Conservation (phyloP, 2,888 invertebrate species). For the Lagria hirta region DNA sequence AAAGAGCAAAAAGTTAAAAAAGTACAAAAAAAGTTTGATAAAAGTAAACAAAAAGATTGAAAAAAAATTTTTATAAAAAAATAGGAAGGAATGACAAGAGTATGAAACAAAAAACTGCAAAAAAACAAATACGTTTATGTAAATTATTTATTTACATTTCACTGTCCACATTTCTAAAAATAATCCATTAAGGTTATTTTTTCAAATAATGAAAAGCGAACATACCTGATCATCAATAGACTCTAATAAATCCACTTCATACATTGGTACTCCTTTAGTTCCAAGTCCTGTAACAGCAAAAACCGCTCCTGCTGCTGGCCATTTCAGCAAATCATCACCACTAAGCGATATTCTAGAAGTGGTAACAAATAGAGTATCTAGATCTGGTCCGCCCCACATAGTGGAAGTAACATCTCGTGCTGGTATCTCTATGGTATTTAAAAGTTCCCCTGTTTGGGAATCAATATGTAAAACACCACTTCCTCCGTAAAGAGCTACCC, state of each 20-base stretch:
- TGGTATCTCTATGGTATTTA: conserved; percentile 54
- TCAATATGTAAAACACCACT: conserved; percentile 62
- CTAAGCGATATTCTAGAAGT: conserved; percentile 46
- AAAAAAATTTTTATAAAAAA: no score
- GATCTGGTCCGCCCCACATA: conserved; percentile 61
- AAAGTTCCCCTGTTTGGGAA: conserved; percentile 53
- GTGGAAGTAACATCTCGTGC: conserved; percentile 60
- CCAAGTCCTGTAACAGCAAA: conserved; percentile 38
- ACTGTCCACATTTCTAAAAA: no score
- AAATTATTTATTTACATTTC: no score
- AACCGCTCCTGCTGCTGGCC: conserved; percentile 52
- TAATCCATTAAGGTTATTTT: no score
- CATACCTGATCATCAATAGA: conserved; percentile 15
- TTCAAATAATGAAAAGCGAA: no score
- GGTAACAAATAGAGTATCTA: conserved; percentile 63
- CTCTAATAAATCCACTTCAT: conserved; percentile 25
- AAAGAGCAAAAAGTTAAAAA: no score
- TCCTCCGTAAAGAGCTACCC: conserved; percentile 70
- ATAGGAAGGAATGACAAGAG: no score
- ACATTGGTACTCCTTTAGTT: conserved; percentile 35
- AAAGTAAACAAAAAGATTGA: no score
- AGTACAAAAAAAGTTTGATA: no score
- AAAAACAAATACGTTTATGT: no score
- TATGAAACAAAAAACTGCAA: no score
- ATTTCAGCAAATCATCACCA: conserved; percentile 32